Conservation (phyloP, 2,797 vertebrate species). For the Mus caroli region DNA sequence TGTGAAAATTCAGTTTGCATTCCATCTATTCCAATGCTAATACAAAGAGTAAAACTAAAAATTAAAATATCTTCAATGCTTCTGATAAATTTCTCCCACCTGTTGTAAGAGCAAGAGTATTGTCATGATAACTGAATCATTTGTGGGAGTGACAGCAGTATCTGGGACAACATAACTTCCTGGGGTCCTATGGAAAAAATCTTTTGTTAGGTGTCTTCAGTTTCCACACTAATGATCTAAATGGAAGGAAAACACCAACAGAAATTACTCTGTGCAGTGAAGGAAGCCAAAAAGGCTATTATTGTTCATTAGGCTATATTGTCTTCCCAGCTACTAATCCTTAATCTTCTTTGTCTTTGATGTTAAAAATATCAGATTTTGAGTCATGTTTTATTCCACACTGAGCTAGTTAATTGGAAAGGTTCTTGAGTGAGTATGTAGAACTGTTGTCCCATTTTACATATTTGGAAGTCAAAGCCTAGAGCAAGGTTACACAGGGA, state of each 20-base stretch:
- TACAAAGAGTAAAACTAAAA: not conserved
- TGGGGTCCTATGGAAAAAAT: not conserved
- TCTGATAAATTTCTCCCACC: conserved; percentile 27
- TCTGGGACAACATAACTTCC: not conserved
- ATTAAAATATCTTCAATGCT: not conserved
- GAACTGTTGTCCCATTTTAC: not conserved
- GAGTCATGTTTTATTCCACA: not conserved
- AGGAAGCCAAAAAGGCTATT: not conserved
- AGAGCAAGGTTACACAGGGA: conserved; percentile 2
- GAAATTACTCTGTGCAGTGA: conserved; percentile 38
- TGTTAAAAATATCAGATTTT: conserved; percentile 31
- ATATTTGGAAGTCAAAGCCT: conserved; percentile 2
- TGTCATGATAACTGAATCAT: not conserved
- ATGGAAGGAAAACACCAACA: conserved; percentile 9
- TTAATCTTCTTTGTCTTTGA: conserved; percentile 22
- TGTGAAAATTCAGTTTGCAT: conserved; percentile 49
- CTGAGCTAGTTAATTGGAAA: conserved; percentile 19
- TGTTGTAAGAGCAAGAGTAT: not conserved
- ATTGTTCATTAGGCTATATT: not conserved
- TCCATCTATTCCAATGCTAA: not conserved
- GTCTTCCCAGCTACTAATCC: not conserved
- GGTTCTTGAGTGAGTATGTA: not conserved
- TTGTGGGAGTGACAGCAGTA: not conserved
- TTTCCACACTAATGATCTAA: conserved; percentile 36
- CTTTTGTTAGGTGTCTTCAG: not conserved